These are phyloP conservation scores for Crocidura indochinensis DNA, from an alignment of 2,797 vertebrate genomes.

Conservation along the genomic window DNA sequence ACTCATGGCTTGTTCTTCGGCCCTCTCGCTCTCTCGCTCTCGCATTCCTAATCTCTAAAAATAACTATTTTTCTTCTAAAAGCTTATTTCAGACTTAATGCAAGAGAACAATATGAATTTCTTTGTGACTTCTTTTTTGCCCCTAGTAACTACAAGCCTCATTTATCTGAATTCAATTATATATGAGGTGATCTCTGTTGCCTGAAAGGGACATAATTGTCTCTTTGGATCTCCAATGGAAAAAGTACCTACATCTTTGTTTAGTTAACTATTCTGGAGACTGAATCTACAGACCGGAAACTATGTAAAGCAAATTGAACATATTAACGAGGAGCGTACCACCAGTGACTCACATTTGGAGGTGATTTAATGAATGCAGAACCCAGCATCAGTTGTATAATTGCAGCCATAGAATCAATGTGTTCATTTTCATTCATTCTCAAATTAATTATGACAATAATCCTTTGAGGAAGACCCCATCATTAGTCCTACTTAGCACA, in stretches of 20 bases:
- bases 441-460: neutral
- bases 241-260: neutral
- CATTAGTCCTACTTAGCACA: slow-evolving; percentile 18
- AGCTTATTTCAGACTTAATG: slow-evolving; percentile 28
- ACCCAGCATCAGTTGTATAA: no score
- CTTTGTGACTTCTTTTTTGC: neutral
- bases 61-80: neutral
- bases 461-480: neutral
- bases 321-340: no score
- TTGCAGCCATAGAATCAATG: no score
- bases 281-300: neutral
- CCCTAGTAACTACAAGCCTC: neutral
- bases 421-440: neutral
- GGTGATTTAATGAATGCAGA: no score
- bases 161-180: neutral
- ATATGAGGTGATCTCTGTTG: neutral
- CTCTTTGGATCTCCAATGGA: neutral
- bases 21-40: no score
- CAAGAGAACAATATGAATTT: neutral
- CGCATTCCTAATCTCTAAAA: no score
- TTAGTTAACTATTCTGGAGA: neutral
- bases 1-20: no score
- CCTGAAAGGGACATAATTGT: neutral
- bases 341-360: no score
- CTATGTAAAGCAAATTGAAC: neutral